These are phyloP conservation scores for Rhynchophorus ferrugineus DNA, from an alignment of 1,140 invertebrate genomes.

Conservation along the genomic window DNA sequence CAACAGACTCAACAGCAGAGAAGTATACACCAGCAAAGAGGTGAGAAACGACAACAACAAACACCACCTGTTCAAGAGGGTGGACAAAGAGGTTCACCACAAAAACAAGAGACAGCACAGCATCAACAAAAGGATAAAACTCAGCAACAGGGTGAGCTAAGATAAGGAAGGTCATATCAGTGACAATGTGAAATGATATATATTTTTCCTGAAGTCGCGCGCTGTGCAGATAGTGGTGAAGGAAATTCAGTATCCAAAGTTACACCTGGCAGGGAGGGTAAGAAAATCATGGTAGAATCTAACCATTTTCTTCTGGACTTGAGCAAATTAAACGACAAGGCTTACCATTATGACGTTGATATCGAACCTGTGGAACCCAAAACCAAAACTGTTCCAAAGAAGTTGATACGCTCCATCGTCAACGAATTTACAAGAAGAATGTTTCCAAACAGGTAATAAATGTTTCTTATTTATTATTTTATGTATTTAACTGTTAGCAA, in stretches of 20 bases:
- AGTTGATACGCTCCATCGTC: constrained; percentile 35
- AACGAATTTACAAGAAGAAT: constrained; percentile 33
- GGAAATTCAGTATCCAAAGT: constrained; percentile 2
- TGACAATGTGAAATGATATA: too few species aligned
- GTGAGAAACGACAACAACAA: neutral
- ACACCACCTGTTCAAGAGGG: neutral
- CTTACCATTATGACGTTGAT: constrained; percentile 45
- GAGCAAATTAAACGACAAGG: constrained; percentile 39
- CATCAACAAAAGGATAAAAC: too few species aligned
- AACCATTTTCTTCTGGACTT: constrained; percentile 53
- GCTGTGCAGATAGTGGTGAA: neutral
- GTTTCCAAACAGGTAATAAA: constrained; percentile 36
- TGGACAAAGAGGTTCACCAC: neutral
- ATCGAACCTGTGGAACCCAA: constrained; percentile 43
- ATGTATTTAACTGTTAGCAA: too few species aligned
- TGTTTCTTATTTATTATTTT: too few species aligned
- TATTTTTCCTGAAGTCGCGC: too few species aligned
- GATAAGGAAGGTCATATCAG: too few species aligned
- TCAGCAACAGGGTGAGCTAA: too few species aligned
- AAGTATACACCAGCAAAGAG: neutral
- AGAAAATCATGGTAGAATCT: constrained; percentile 42
- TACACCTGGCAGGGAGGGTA: constrained; percentile 41
- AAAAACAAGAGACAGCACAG: neutral
- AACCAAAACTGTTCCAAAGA: too few species aligned
- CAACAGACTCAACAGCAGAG: neutral